Percentiles rank a stretch among this genome's conserved stretches.
These are phyloP conservation scores for Zaprionus capensis DNA, from an alignment of 1,140 invertebrate species.

Conservation along the genomic window DNA sequence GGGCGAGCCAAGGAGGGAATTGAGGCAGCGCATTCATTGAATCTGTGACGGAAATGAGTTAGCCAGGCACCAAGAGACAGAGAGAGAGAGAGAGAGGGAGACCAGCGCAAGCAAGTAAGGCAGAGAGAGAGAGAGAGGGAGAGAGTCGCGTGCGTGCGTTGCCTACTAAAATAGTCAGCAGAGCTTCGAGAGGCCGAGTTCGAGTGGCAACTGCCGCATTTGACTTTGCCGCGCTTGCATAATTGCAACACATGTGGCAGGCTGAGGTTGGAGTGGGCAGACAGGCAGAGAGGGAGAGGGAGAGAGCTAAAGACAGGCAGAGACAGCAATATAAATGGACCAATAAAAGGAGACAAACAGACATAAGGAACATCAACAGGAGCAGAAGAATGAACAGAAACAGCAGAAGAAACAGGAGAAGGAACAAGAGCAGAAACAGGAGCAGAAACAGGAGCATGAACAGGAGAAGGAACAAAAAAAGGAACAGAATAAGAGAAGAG, in stretches of 20 bases:
- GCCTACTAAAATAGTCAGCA: constrained; percentile 1
- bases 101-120: background rate
- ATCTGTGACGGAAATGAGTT: constrained; percentile 80
- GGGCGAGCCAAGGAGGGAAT: background rate
- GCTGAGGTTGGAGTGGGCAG: background rate
- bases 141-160: background rate
- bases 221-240: background rate
- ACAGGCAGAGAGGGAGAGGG: background rate
- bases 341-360: no score
- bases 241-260: background rate
- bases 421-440: no score
- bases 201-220: background rate
- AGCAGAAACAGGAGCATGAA: no score
- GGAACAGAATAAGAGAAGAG: no score
- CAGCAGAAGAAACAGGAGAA: no score
- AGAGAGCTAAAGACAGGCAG: background rate
- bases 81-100: background rate
- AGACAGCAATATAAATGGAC: background rate
- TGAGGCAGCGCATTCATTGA: constrained; percentile 61
- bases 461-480: no score
- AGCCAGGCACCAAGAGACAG: constrained; percentile 42
- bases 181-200: background rate
- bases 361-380: no score
- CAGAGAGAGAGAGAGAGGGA: background rate
- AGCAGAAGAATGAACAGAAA: no score